Percentiles rank a stretch among this genome's conserved stretches.
These are phyloP conservation scores for Streptopelia turtur DNA, from an alignment of 2,797 vertebrate species.

Conservation along the genomic window DNA sequence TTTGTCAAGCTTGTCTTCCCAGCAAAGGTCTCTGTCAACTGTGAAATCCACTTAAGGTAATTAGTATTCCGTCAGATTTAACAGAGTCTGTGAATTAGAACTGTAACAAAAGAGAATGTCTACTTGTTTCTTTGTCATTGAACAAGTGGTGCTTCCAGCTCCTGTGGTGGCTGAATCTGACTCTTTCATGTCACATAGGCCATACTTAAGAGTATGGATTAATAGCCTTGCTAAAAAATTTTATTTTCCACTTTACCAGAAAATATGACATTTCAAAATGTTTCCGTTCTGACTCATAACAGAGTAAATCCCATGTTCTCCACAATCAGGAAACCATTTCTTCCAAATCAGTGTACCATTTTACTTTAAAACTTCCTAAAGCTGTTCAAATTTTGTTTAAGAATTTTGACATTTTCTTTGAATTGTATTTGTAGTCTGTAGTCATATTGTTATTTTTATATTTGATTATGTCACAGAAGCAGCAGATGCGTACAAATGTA, in stretches of 20 bases:
- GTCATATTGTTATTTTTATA: neutral
- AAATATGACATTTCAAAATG: neutral
- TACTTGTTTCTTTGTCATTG: conserved; percentile 62
- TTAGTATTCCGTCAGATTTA: conserved; percentile 73
- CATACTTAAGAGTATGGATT: neutral
- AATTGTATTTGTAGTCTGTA: neutral
- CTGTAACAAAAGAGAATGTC: conserved; percentile 49
- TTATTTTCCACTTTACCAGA: neutral
- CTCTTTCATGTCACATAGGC: neutral
- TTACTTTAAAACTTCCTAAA: neutral
- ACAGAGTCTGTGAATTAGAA: conserved; percentile 56
- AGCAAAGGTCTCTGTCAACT: conserved; percentile 75
- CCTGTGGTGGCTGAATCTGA: neutral
- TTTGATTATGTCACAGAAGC: neutral
- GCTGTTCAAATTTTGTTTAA: neutral
- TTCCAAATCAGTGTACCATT: neutral
- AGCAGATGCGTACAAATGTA: neutral
- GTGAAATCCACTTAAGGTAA: conserved; percentile 72
- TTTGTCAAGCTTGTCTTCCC: conserved; percentile 69
- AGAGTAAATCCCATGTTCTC: neutral
- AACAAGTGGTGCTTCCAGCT: conserved; percentile 24
- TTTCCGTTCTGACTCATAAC: neutral
- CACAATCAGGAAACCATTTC: neutral
- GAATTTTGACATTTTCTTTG: neutral
- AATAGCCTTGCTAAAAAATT: neutral